phyloP scores from a whole-genome alignment of 2,888 invertebrate genomes.

The Amiota minor region DNA sequence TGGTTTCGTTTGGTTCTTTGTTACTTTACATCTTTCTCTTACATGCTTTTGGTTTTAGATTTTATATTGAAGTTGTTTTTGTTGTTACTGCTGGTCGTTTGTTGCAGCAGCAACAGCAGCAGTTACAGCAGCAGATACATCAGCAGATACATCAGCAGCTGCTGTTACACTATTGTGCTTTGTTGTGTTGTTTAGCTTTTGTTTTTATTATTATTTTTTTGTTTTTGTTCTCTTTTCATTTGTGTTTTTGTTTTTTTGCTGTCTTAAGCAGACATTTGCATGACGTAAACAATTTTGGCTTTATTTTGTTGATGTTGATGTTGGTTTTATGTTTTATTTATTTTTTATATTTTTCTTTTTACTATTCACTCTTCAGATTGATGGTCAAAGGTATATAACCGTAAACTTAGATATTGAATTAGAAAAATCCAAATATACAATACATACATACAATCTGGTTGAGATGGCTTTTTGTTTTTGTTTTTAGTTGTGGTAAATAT shows the following conservation, averaged over 20 bases:
- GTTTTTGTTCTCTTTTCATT: constrained; percentile 43
- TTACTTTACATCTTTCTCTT: not conserved
- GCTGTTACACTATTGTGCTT: constrained; percentile 27
- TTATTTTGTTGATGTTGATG: constrained; percentile 35
- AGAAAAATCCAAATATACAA: not conserved
- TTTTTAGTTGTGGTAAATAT: not conserved
- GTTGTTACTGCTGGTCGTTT: constrained; percentile 40
- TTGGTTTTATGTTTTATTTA: constrained; percentile 40
- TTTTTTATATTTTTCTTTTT: constrained; percentile 27
- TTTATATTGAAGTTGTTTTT: constrained; percentile 20
- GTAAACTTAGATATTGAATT: constrained; percentile 26
- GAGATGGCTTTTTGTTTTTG: not conserved
- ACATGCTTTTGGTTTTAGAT: constrained; percentile 16
- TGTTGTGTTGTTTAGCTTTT: constrained; percentile 25
- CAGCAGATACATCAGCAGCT: constrained; percentile 57
- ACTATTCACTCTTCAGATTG: constrained; percentile 40
- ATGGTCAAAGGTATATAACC: constrained; percentile 50
- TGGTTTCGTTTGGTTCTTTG: constrained; percentile 10
- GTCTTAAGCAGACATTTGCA: constrained; percentile 48
- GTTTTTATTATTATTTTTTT: constrained; percentile 32
- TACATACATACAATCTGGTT: too few species aligned
- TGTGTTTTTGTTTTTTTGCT: constrained; percentile 57
- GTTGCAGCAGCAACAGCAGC: constrained; percentile 31
- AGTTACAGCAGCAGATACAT: constrained; percentile 39
- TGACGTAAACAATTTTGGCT: constrained; percentile 55